Evolutionary conservation across 1,140 invertebrate genomes (phyloP).

Genomic region (Bathynomus jamesi): DNA sequence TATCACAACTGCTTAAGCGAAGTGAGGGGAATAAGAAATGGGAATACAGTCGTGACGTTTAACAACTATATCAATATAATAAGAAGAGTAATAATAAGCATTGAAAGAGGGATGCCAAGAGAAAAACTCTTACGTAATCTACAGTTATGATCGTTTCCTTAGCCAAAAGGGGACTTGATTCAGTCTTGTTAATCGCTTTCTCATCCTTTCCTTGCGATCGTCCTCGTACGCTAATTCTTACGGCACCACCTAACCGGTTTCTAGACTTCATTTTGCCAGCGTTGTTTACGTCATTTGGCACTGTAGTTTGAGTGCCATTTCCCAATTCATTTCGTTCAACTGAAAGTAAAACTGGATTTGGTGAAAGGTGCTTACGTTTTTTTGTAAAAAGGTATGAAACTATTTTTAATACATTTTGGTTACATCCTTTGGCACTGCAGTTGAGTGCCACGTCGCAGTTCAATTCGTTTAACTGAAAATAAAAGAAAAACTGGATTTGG

Average conservation of each 20-base stretch:
- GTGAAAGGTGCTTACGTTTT: too few relatives aligned
- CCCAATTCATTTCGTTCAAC: constrained; percentile 12
- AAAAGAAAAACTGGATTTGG: too few relatives aligned
- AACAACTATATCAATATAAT: neutral
- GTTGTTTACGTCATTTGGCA: constrained; percentile 24
- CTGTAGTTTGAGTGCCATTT: constrained; percentile 6
- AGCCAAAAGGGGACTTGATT: constrained; percentile 52
- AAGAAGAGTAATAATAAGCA: too few relatives aligned
- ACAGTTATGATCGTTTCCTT: constrained; percentile 49
- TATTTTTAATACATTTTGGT: too few relatives aligned
- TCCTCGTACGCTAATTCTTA: neutral
- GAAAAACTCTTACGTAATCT: constrained; percentile 50
- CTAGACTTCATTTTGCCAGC: neutral
- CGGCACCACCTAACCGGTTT: neutral
- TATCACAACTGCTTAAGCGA: too few relatives aligned
- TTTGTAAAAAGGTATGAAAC: too few relatives aligned
- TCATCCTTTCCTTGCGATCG: neutral
- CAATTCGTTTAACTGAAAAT: too few relatives aligned
- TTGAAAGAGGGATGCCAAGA: too few relatives aligned
- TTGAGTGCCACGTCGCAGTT: too few relatives aligned
- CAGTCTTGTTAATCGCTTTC: constrained; percentile 39
- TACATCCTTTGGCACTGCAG: too few relatives aligned
- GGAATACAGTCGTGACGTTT: neutral
- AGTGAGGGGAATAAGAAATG: neutral
- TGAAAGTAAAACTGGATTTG: neutral